Percentiles rank a stretch among this genome's conserved stretches.
phyloP scores from a whole-genome alignment of 1,140 invertebrate species.

The Metaphire vulgaris region DNA sequence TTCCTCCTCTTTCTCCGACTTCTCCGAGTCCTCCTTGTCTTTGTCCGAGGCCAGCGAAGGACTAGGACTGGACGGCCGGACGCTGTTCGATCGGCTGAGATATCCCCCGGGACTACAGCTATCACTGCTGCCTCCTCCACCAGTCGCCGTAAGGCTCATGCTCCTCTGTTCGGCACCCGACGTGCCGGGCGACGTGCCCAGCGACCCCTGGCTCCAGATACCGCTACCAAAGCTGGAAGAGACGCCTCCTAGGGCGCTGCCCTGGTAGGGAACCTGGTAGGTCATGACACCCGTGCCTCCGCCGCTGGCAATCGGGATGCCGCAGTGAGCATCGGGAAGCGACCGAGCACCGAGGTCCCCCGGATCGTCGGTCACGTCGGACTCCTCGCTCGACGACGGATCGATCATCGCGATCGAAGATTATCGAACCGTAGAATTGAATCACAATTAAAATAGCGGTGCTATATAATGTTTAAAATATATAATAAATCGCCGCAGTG shows the following conservation, averaged over 20 bases:
- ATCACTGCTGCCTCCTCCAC: background rate
- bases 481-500: too few relatives aligned
- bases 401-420: background rate
- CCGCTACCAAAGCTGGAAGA: too few relatives aligned
- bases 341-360: background rate
- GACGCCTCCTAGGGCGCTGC: too few relatives aligned
- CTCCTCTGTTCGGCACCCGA: background rate
- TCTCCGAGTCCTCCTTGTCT: conserved; percentile 44
- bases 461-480: too few relatives aligned
- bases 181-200: background rate
- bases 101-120: too few relatives aligned
- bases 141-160: background rate
- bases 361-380: background rate
- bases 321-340: background rate
- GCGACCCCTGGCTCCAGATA: background rate
- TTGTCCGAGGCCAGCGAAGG: conserved; percentile 74
- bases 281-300: background rate
- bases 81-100: too few relatives aligned
- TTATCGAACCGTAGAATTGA: too few relatives aligned
- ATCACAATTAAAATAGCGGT: too few relatives aligned
- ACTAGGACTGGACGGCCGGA: conserved; percentile 73
- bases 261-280: background rate
- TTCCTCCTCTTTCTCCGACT: conserved; percentile 49
- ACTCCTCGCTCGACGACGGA: background rate
- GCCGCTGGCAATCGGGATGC: background rate